Evolutionary conservation across 2,888 invertebrate genomes (phyloP), one percentile per base, ranked within the genome.

Genomic region (Nemurella pictetii): DNA sequence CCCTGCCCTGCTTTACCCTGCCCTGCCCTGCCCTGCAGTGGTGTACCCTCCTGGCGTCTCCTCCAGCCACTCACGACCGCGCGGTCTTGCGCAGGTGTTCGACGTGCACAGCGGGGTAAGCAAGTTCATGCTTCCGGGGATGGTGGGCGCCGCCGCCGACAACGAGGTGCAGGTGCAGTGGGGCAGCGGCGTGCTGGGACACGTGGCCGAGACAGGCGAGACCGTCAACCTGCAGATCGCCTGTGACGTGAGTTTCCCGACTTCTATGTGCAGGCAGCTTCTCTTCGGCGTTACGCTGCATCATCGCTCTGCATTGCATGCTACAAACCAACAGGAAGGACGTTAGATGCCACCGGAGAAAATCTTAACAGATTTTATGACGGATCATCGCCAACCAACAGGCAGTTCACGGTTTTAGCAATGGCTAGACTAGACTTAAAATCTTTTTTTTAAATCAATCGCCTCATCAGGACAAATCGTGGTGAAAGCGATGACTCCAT

Each of bases 161-260:
- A 91, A 91, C 86, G 90, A 90, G 84, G 90, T 92, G 5, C 89
- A 90, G 86, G 89, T 91, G 25, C 91, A 91, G 0, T 92, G 91
- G 91, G 92, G 92, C 0, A 90, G 90, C 85, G 92, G 92, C 3
- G 91, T 92, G 74, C 89, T 92, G 26, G 92, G 92, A 5, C 90
- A 91, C 87, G 92, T 92, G 27, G 92, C 92, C 0, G 90, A 91
- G 85, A 90, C 91, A 0, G 91, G 92, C 35, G 90, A 91, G 86
- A 90, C 90, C 12, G 91, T 92, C 86, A 92, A 91, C 88, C 88
- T 92, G 35, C 89, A 89, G 83, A 88, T 91, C 77, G 91, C 91
- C 28, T 90, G 89, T 86, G 90, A 91, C 90, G 92, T 92, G 88
- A 89, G 90, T 84, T 9, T 28, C 74, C 20, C 20, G 72, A 15